Evolutionary conservation across 2,888 invertebrate species (phyloP).

Genomic region (Drosophila melanocephala): DNA sequence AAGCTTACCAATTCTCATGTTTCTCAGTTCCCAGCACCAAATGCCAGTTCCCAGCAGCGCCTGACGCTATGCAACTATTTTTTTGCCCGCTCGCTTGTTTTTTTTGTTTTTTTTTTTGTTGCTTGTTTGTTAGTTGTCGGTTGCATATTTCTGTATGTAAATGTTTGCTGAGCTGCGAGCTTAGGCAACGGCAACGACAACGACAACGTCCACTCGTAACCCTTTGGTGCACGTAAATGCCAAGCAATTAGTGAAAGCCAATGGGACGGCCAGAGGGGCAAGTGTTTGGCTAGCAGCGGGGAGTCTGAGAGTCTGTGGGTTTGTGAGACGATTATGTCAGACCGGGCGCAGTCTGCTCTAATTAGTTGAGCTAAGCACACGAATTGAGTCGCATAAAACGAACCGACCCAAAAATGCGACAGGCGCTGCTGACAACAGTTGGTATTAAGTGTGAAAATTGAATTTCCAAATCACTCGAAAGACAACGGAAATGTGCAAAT

Average conservation of each 20-base stretch:
- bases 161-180: conserved; percentile 66
- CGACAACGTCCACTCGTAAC: conserved; percentile 55
- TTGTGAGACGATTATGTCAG: conserved; percentile 41
- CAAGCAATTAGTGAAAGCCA: conserved; percentile 68
- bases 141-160: conserved; percentile 76
- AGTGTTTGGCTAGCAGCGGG: not conserved
- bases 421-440: conserved; percentile 48
- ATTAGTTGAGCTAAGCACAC: conserved; percentile 72
- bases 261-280: conserved; percentile 1
- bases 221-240: conserved; percentile 69
- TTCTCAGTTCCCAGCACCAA: not conserved
- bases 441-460: conserved; percentile 80
- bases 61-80: conserved; percentile 63
- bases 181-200: conserved; percentile 8
- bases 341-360: conserved; percentile 60
- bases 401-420: conserved; percentile 13
- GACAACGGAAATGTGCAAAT: conserved; percentile 75
- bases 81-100: conserved; percentile 34
- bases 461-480: conserved; percentile 77
- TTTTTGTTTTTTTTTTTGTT: conserved; percentile 40
- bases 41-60: conserved; percentile 40
- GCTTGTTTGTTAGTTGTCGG: conserved; percentile 61
- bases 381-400: conserved; percentile 66
- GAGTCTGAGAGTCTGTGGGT: not conserved
- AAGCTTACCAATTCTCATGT: conserved; percentile 32